Base-by-base conservation (phyloP, 2,113 vertebrate species). In the Circaetus cinerascens region DNA sequence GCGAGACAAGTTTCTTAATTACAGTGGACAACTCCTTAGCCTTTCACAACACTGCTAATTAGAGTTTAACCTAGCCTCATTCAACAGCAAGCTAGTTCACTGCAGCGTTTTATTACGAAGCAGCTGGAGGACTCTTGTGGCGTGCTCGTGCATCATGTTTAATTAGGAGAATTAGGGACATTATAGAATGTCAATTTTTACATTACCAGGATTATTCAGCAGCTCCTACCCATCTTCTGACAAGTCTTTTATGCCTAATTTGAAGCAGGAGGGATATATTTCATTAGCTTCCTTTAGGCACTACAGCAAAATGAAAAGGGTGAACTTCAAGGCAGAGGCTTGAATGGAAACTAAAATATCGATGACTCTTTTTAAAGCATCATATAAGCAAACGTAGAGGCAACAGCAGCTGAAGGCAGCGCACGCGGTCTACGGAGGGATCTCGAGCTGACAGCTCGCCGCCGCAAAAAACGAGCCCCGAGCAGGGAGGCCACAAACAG, bases 91-190 rank as follows among this genome's bases (percentile, higher is more conserved):
- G 89, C 66, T 64, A 55, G 60, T 43, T 83, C 62, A 11, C 76
- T 62, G 77, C 83, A 66, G 68, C 16, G 0, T 62, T 79, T 91
- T 56, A 66, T 94, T 94, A 63, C 1, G 0, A 57, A 81, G 90
- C 90, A 96, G 88, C 84, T 96, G 93, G 89, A 95, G 81, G 66
- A 93, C 91, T 75, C 91, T 81, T 77, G 88, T 50, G 85, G 88
- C 5, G 2, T 43, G 41, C 69, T 92, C 27, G 5, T 94, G 83
- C 43, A 96, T 90, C 90, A 82, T 88, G 66, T 95, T 91, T 93
- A 96, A 96, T 96, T 96, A 91, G 87, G 88, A 94, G 89, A 96
- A 96, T 96, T 96, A 95, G 74, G 66, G 77, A 92, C 81, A 60
- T 93, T 79, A 94, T 25, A 90, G 84, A 93, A 96, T 13, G 71